These are phyloP conservation scores for Amblyjoppa proteus DNA, from an alignment of 2,888 invertebrate genomes.

Conservation along the genomic window DNA sequence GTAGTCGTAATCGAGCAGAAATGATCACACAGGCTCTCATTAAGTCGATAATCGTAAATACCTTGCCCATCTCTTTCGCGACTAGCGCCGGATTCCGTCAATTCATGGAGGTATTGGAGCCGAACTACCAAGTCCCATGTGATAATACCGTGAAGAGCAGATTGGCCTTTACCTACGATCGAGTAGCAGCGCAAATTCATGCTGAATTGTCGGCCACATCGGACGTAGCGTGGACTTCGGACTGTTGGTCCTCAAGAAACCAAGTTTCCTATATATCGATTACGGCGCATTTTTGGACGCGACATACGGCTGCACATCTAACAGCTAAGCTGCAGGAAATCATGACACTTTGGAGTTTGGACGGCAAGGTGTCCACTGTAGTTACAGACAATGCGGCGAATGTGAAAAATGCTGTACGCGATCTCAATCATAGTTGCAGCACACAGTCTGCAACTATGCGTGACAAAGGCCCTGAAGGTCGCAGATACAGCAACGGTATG, in stretches of 20 bases:
- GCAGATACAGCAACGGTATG: background rate
- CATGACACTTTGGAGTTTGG: slow-evolving; percentile 37
- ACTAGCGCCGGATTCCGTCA: slow-evolving; percentile 27
- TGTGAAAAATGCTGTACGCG: slow-evolving; percentile 37
- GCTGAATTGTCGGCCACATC: slow-evolving; percentile 10
- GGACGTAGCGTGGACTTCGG: slow-evolving; percentile 44
- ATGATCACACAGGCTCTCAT: slow-evolving; percentile 25
- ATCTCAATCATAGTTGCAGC: background rate
- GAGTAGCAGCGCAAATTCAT: slow-evolving; percentile 16
- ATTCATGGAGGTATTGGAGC: slow-evolving; percentile 38
- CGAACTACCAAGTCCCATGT: slow-evolving; percentile 39
- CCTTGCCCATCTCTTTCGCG: slow-evolving; percentile 33
- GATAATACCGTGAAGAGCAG: slow-evolving; percentile 16
- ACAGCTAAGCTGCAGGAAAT: slow-evolving; percentile 17
- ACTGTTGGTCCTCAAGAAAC: slow-evolving; percentile 54
- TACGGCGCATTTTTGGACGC: slow-evolving; percentile 39
- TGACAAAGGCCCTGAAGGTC: background rate
- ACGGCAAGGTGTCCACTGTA: slow-evolving; percentile 35
- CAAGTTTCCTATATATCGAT: slow-evolving; percentile 50
- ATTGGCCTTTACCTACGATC: background rate
- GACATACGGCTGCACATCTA: slow-evolving; percentile 53
- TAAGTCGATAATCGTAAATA: slow-evolving; percentile 27
- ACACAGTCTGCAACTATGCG: too few relatives aligned
- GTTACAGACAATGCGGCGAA: slow-evolving; percentile 47
- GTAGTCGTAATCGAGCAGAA: slow-evolving; percentile 32